Evolutionary conservation across 1,140 invertebrate genomes (phyloP).

Genomic region (Daktulosphaira vitifoliae): DNA sequence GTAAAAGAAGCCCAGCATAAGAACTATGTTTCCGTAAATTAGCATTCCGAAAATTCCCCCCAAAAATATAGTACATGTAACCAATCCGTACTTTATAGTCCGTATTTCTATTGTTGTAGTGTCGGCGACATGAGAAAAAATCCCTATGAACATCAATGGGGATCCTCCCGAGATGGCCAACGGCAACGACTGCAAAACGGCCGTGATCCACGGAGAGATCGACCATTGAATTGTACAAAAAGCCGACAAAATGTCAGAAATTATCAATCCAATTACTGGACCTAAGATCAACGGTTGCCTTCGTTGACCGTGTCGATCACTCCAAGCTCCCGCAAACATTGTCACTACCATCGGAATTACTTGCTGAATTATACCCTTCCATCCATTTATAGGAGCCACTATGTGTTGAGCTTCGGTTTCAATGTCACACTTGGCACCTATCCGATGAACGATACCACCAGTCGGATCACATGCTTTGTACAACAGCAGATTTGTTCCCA

Average conservation of each 20-base stretch:
- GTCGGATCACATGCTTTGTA: slow-evolving; percentile 35
- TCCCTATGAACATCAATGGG: slow-evolving; percentile 12
- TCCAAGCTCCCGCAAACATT: slow-evolving; percentile 39
- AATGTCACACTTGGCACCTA: slow-evolving; percentile 17
- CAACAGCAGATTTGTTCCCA: slow-evolving; percentile 32
- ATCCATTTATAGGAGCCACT: slow-evolving; percentile 38
- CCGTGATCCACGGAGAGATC: slow-evolving; percentile 1
- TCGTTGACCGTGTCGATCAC: slow-evolving; percentile 38
- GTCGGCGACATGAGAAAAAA: slow-evolving; percentile 15
- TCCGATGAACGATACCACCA: not conserved
- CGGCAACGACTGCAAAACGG: not conserved
- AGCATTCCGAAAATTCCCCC: slow-evolving; percentile 5
- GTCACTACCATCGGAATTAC: slow-evolving; percentile 37
- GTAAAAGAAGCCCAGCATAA: not conserved
- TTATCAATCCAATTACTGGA: slow-evolving; percentile 39
- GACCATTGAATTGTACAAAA: slow-evolving; percentile 9
- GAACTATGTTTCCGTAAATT: not conserved
- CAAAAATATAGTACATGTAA: not conserved
- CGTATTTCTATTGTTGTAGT: not conserved
- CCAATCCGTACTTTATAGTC: not conserved
- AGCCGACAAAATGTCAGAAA: not conserved
- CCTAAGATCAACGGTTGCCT: slow-evolving; percentile 45
- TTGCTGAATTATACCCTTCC: slow-evolving; percentile 36
- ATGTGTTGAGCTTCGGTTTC: slow-evolving; percentile 36
- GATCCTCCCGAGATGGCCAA: not conserved